Evolutionary conservation across 2,113 vertebrate species (phyloP).

Genomic region (Pollimyrus isidori): DNA sequence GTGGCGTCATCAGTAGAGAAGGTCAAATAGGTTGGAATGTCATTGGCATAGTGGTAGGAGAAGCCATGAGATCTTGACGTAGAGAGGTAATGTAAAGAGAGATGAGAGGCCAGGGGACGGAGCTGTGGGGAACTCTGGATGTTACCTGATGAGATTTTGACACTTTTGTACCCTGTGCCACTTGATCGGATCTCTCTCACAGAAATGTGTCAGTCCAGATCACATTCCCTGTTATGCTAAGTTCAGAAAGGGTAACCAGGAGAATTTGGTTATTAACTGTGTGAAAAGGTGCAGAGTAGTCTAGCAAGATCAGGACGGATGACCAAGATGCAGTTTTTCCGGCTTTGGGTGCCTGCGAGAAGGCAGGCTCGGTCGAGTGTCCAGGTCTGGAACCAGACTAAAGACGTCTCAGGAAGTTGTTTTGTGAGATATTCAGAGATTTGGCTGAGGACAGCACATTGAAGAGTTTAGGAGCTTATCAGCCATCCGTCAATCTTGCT

Average conservation of each 20-base stretch:
- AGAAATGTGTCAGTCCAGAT: not conserved
- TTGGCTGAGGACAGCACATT: not conserved
- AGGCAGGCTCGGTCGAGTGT: not conserved
- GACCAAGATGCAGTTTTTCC: not conserved
- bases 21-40: not conserved
- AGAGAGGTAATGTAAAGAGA: not conserved
- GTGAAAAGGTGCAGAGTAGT: not conserved
- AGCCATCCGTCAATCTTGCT: not conserved
- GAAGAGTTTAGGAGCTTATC: not conserved
- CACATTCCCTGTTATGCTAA: not conserved
- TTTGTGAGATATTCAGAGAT: not conserved
- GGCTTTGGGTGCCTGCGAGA: not conserved
- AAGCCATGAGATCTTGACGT: not conserved
- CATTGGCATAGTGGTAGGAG: not conserved
- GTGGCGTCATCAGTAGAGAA: not conserved
- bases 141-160: not conserved
- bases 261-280: not conserved
- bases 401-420: not conserved
- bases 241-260: not conserved
- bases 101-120: not conserved
- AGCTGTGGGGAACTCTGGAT: not conserved
- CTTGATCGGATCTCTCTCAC: not conserved
- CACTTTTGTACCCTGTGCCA: not conserved
- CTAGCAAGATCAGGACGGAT: not conserved
- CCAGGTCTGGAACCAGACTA: not conserved